phyloP scores from a whole-genome alignment of 2,888 invertebrate genomes.

The Ametastegia equiseti region DNA sequence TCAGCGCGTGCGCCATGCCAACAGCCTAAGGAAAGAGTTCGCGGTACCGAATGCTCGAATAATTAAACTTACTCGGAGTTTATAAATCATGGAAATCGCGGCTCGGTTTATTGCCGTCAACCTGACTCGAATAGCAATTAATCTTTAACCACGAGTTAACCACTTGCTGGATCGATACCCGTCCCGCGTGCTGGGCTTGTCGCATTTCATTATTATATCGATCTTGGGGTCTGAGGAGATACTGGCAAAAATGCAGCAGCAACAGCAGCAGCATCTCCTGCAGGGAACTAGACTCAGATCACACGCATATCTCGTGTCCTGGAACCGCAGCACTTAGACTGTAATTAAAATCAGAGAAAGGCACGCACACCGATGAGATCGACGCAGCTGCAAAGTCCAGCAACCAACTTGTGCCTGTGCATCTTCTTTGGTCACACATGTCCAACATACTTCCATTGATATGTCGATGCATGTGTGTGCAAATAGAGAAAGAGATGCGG shows the following conservation, averaged over 20 bases:
- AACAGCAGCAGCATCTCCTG: background rate
- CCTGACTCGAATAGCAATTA: conserved; percentile 12
- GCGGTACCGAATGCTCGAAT: conserved; percentile 28
- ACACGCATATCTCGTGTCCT: background rate
- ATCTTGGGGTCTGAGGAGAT: too few species aligned
- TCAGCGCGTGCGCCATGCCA: conserved; percentile 10
- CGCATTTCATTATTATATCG: background rate
- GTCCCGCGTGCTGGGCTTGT: too few species aligned
- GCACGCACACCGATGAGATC: background rate
- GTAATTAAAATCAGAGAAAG: background rate
- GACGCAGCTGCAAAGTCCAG: background rate
- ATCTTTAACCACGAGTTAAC: background rate
- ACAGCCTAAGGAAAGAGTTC: too few species aligned
- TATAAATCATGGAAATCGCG: conserved; percentile 43
- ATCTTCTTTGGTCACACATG: too few species aligned
- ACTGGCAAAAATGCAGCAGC: too few species aligned
- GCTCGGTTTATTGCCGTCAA: conserved; percentile 21
- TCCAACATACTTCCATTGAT: too few species aligned
- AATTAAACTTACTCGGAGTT: conserved; percentile 38
- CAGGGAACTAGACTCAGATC: background rate
- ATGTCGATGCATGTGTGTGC: too few species aligned
- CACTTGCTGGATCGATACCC: too few species aligned
- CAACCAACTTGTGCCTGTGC: too few species aligned
- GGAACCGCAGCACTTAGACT: background rate
- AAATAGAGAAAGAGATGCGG: background rate